Base-by-base conservation (phyloP, 64 coral and sea anemone species). In the Cladopsammia gracilis region DNA sequence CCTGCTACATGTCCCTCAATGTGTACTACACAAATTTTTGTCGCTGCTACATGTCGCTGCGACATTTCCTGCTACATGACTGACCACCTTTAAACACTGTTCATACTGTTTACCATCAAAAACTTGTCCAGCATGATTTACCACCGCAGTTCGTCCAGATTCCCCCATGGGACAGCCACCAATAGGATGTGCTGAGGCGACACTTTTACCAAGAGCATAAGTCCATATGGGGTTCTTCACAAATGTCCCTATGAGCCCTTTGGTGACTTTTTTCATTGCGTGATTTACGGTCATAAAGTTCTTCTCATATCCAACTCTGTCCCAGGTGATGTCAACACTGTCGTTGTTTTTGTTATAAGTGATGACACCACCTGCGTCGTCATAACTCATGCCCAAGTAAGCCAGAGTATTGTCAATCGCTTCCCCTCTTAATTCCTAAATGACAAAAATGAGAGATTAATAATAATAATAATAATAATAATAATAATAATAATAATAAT, bases 131-230 rank as follows among this genome's bases (percentile, higher is more conserved):
- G 60, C 73, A 25, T 93, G 91, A 22, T 79, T 93, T 8, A 87
- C 73, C 12, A 87, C 91, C 62, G 71, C 91, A 3, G 71, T 56
- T 14, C 56, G 25, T 43, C 73, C 91, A 71, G 83, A 76, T 52
- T 88, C 75, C 6, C 82, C 84, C 91, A 93, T 93, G 1, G 71
- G 61, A 22, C 91, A 93, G 58, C 91, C 91, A 22, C 73, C 91
- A 5, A 93, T 46, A 1, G 91, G 84, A 61, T 93, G 91, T 5
- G 75, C 84, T 16, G 61, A 78, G 50, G 88, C 67, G 6, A 93
- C 61, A 79, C 73, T 87, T 45, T 71, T 58, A 5, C 75, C 91
- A 24, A 88, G 47, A n/a, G 72, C 3, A 23, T 71, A 45, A 6
- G 58, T 58, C 91, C 91, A 93, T 10, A 76, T 47, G 15, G 91